Base-by-base conservation (phyloP, 2,888 invertebrate species). In the Biston betularia region DNA sequence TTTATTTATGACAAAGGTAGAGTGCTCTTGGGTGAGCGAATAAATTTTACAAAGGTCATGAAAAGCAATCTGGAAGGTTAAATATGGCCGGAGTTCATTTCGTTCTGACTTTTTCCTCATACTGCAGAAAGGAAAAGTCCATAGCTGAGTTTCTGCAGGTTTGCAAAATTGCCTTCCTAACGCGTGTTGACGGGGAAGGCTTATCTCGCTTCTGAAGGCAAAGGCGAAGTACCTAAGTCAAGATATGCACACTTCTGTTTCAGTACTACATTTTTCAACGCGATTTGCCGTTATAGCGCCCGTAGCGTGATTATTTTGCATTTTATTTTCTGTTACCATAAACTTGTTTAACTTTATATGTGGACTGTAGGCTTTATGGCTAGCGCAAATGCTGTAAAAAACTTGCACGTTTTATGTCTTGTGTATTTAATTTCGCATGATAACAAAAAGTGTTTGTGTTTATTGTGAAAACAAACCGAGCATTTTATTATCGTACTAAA, bases 111-210 rank as follows among this genome's bases (percentile, higher is more conserved):
- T 67, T 66, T 67, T 62, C 56, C 66, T 68, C 63, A 66, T 65
- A 70, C 60, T 65, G 63, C 15, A 42, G 58, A 63, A 68, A 66
- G 56, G 61, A 63, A 70, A 67, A 68, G 64, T 69, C 62, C 55
- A 65, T 63, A 59, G 61, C 46, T 33, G 52, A 63, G 58, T 65
- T 65, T 63, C 60, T 59, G 59, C 64, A 64, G 69, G 68, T 64
- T 72, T 75, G 69, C 71, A 70, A 73, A 75, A 75, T 71, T 73
- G 74, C 74, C 69, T 60, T 69, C 71, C 67, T 73, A 71, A 74
- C 74, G 72, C 69, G 44, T 64, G 70, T 71, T 70, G 74, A 71
- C 74, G 65, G 70, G 69, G 33, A 59, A 63, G 45, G 71, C 72
- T 72, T 74, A 72, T 64, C 72, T 71, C 62, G 67, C 68, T 63